These are phyloP conservation scores for Aleiodes testaceus DNA, from an alignment of 2,888 invertebrate genomes.

Conservation along the genomic window DNA sequence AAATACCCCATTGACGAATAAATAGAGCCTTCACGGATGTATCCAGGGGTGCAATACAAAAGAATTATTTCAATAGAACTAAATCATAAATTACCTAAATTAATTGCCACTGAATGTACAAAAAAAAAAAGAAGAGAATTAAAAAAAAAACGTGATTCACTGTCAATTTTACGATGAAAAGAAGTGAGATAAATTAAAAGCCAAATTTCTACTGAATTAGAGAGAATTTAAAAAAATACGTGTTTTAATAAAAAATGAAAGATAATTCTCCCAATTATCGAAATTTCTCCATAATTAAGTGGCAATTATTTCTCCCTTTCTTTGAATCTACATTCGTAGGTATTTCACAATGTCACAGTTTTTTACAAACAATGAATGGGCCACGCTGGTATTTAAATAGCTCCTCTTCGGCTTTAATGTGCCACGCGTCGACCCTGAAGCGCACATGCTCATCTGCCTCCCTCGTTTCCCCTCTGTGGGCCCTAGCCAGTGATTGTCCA, in stretches of 20 bases:
- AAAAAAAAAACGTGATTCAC: too few relatives aligned
- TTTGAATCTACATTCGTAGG: neutral
- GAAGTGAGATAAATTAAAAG: too few relatives aligned
- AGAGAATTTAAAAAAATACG: neutral
- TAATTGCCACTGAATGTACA: neutral
- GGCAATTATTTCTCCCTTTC: too few relatives aligned
- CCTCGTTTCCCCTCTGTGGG: constrained; percentile 3
- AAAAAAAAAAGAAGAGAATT: neutral
- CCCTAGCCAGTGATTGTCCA: constrained; percentile 36
- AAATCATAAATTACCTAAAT: constrained; percentile 20
- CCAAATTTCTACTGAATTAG: neutral
- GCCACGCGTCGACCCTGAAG: constrained; percentile 45
- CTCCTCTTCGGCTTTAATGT: constrained; percentile 41
- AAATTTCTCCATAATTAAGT: too few relatives aligned
- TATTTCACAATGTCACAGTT: neutral
- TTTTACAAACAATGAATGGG: constrained; percentile 13
- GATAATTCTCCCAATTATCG: too few relatives aligned
- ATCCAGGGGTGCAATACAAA: constrained; percentile 11
- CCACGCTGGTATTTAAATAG: constrained; percentile 34
- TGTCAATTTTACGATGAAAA: too few relatives aligned
- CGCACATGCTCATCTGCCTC: constrained; percentile 30
- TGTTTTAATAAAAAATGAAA: too few relatives aligned
- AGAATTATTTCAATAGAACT: constrained; percentile 28
- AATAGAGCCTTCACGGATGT: constrained; percentile 30
- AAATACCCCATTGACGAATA: constrained; percentile 31